phyloP scores from a whole-genome alignment of 2,797 vertebrate genomes.

The Octomys mimax region DNA sequence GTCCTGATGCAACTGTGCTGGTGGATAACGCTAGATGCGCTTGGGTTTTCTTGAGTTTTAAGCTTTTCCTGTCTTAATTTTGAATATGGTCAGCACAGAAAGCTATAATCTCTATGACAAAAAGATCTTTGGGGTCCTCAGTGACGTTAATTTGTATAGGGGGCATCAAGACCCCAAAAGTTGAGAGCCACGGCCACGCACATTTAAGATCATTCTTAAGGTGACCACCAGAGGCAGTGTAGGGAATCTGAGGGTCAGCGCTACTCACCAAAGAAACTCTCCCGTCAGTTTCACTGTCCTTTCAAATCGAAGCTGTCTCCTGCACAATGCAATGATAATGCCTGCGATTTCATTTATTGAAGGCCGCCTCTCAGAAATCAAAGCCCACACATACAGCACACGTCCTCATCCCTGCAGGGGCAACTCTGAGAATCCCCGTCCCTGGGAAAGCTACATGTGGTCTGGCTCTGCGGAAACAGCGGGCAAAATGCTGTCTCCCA shows the following conservation, averaged over 20 bases:
- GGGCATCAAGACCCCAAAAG: background rate
- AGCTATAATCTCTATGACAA: background rate
- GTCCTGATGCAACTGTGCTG: background rate
- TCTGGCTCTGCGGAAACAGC: background rate
- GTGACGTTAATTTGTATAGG: conserved; percentile 11
- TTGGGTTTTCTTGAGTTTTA: conserved; percentile 9
- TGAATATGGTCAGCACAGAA: background rate
- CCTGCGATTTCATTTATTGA: conserved; percentile 12
- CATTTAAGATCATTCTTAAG: conserved; percentile 30
- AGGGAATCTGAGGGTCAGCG: background rate
- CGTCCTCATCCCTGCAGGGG: background rate
- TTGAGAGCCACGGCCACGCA: background rate
- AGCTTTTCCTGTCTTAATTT: conserved; percentile 52
- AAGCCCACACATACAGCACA: background rate
- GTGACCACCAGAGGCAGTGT: background rate
- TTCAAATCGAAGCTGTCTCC: conserved; percentile 26
- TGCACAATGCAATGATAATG: background rate
- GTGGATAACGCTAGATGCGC: background rate
- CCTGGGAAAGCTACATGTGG: background rate
- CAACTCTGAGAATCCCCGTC: background rate
- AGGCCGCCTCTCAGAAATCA: conserved; percentile 23
- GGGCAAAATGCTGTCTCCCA: background rate
- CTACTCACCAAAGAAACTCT: background rate
- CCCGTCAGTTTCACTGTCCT: background rate
- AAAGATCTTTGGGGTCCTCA: background rate